Evolutionary conservation across 2,797 vertebrate species (phyloP).

Genomic region (Remorina albescens): DNA sequence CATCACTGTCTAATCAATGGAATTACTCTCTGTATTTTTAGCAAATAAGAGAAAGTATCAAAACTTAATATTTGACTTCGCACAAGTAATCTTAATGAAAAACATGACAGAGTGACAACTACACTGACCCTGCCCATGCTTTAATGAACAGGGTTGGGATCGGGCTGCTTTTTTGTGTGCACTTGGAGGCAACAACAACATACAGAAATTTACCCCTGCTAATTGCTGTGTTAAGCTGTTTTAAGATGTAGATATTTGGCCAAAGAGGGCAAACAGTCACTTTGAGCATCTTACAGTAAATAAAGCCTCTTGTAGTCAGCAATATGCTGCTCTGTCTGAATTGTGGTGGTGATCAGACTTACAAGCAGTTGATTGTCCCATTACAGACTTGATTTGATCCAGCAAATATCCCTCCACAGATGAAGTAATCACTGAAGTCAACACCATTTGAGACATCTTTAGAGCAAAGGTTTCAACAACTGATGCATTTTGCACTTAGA

Average conservation of each 20-base stretch:
- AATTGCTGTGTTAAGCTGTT: neutral
- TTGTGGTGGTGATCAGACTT: constrained; percentile 24
- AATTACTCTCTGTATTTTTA: neutral
- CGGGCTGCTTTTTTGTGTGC: neutral
- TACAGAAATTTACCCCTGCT: neutral
- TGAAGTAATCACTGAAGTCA: constrained; percentile 43
- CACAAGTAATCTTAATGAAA: neutral
- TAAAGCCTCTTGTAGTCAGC: neutral
- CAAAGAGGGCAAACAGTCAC: neutral
- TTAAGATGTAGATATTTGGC: constrained; percentile 8
- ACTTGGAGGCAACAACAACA: neutral
- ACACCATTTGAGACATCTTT: constrained; percentile 43
- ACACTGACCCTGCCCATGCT: neutral
- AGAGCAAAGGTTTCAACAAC: constrained; percentile 35
- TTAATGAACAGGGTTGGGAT: neutral
- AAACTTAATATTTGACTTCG: neutral
- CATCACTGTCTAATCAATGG: neutral
- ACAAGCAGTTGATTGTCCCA: constrained; percentile 30
- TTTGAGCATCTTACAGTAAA: neutral
- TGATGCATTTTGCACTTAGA: constrained; percentile 30
- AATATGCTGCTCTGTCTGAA: constrained; percentile 10
- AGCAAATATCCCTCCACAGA: constrained; percentile 40
- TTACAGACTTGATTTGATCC: constrained; percentile 48
- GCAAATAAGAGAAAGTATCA: neutral
- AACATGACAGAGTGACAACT: neutral